Percentiles rank a stretch among this genome's conserved stretches.
Evolutionary conservation across 1,140 invertebrate species (phyloP).

Genomic region (Cherax quadricarinatus): DNA sequence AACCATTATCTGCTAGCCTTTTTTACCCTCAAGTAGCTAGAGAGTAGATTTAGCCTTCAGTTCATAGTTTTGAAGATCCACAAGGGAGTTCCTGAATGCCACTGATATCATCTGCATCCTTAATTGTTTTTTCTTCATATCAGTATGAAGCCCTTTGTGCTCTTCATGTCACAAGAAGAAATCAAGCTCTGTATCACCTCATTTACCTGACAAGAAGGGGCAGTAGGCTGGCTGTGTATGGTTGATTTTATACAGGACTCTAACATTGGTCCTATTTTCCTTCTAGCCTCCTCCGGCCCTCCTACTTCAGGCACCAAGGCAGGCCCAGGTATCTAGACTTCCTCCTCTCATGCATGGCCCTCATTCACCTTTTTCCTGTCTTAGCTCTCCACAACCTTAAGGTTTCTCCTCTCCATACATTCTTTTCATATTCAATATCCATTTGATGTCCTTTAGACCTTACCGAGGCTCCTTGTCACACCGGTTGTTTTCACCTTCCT

Average conservation of each 20-base stretch:
- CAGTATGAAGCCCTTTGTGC: neutral
- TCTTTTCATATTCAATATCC: neutral
- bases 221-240: conserved; percentile 25
- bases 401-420: conserved; percentile 3
- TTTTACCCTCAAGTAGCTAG: neutral
- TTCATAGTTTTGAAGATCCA: conserved; percentile 42
- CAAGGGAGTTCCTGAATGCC: conserved; percentile 53
- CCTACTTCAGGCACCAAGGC: conserved; percentile 62
- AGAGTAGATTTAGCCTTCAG: conserved; percentile 21
- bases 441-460: conserved; percentile 16
- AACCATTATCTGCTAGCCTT: neutral
- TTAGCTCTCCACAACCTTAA: neutral
- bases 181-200: neutral
- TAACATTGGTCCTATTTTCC: conserved; percentile 59
- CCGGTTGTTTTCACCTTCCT: neutral
- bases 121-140: neutral
- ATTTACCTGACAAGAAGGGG: conserved; percentile 4
- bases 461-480: conserved; percentile 5
- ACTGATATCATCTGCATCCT: conserved; percentile 3
- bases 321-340: conserved; percentile 68
- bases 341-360: conserved; percentile 55
- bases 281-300: conserved; percentile 64
- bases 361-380: conserved; percentile 39
- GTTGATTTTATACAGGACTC: conserved; percentile 27
- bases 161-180: conserved; percentile 8